These are phyloP conservation scores for Scaptomyza parva DNA, from an alignment of 2,888 invertebrate genomes.

Conservation along the genomic window DNA sequence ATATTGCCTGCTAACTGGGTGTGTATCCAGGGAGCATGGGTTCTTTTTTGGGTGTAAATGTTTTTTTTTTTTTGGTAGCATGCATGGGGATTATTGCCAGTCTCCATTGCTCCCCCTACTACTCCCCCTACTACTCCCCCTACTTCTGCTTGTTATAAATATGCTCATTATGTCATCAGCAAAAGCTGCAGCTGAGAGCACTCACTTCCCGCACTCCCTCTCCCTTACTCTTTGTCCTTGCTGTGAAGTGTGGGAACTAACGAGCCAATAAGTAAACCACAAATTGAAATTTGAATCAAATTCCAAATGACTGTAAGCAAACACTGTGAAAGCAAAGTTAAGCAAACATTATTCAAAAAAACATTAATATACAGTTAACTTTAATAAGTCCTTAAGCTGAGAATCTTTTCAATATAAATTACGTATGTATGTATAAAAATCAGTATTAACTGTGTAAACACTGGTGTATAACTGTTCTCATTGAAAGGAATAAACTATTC, in stretches of 20 bases:
- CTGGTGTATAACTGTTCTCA: not conserved
- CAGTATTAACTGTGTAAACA: not conserved
- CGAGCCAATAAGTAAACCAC: conserved; percentile 8
- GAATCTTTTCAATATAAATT: too few relatives aligned
- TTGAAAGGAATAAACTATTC: not conserved
- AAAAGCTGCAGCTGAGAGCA: conserved; percentile 25
- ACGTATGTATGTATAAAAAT: too few relatives aligned
- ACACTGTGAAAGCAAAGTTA: not conserved
- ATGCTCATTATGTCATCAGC: conserved; percentile 60
- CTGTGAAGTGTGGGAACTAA: conserved; percentile 2
- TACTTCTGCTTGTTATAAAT: conserved; percentile 36
- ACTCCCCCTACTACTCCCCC: not conserved
- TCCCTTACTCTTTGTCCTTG: not conserved
- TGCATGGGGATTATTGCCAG: conserved; percentile 40
- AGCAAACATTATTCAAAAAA: too few relatives aligned
- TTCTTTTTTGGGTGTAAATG: conserved; percentile 2
- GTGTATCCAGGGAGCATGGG: conserved; percentile 2
- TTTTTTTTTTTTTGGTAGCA: not conserved
- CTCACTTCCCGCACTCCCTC: not conserved
- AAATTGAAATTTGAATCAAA: not conserved
- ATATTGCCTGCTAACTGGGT: not conserved
- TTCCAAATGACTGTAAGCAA: not conserved
- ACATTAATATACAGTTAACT: too few relatives aligned
- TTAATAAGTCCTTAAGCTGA: too few relatives aligned
- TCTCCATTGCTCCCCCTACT: conserved; percentile 10